These are phyloP conservation scores for Celastrina argiolus DNA, from an alignment of 2,888 invertebrate species.

Conservation along the genomic window DNA sequence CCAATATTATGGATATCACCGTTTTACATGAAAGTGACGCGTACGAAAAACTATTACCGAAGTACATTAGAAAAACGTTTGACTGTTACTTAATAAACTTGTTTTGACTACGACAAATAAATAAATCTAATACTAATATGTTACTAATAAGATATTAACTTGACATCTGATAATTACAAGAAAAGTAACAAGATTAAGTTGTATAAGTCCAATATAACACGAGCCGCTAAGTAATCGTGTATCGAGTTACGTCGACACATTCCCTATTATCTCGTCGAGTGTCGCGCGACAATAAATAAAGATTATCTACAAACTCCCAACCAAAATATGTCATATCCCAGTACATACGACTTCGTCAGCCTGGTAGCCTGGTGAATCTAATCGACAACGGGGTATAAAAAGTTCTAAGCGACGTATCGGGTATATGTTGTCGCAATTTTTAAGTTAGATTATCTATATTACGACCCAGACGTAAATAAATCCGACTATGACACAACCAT, in stretches of 20 bases:
- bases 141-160: not conserved
- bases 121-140: not conserved
- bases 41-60: too few relatives aligned
- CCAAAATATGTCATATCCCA: not conserved
- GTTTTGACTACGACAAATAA: not conserved
- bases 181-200: not conserved
- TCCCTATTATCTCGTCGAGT: not conserved
- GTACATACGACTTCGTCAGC: not conserved
- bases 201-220: not conserved
- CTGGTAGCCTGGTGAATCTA: not conserved
- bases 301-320: conserved; percentile 5
- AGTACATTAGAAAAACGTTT: too few relatives aligned
- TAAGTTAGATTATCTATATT: too few relatives aligned
- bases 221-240: not conserved
- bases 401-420: too few relatives aligned
- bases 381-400: too few relatives aligned
- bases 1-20: too few relatives aligned
- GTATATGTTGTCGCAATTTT: too few relatives aligned
- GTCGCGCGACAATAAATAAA: conserved; percentile 13
- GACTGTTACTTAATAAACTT: too few relatives aligned
- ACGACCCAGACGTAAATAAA: too few relatives aligned
- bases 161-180: not conserved
- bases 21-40: too few relatives aligned
- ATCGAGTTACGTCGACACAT: conserved; percentile 1
- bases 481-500: too few relatives aligned